phyloP scores from a whole-genome alignment of 1,140 invertebrate species.

The Macrotrachela quadricornifera region DNA sequence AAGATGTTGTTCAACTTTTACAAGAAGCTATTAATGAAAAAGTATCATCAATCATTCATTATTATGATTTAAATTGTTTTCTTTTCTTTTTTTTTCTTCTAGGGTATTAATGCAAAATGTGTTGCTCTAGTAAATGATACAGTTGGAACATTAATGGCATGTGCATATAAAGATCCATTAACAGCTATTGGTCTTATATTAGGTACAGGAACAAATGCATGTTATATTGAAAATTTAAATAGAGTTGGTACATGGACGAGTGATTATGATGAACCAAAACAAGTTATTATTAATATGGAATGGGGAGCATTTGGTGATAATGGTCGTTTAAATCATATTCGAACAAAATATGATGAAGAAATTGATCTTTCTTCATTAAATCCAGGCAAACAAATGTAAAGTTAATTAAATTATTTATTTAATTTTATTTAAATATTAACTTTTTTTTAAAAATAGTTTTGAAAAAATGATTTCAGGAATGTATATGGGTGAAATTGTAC shows the following conservation, averaged over 20 bases:
- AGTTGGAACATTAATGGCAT: constrained; percentile 9
- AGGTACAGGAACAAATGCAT: constrained; percentile 88
- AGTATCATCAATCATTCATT: not conserved
- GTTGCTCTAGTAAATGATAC: constrained; percentile 9
- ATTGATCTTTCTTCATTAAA: constrained; percentile 63
- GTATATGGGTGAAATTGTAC: constrained; percentile 36
- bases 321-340: constrained; percentile 58
- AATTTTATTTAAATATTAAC: not conserved
- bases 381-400: constrained; percentile 12
- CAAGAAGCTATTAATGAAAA: constrained; percentile 54
- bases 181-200: constrained; percentile 10
- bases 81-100: not conserved
- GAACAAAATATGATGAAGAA: constrained; percentile 63
- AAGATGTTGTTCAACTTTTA: constrained; percentile 63
- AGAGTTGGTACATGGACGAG: constrained; percentile 34
- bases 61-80: not conserved
- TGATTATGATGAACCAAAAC: constrained; percentile 7
- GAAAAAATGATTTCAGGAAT: constrained; percentile 38
- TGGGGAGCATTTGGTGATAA: constrained; percentile 91
- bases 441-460: constrained; percentile 19
- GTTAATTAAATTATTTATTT: not conserved
- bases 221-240: constrained; percentile 71
- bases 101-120: constrained; percentile 8
- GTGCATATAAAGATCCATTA: constrained; percentile 5
- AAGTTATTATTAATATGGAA: constrained; percentile 80